Percentiles rank a stretch among this genome's conserved stretches.
Conservation (phyloP, 1,140 invertebrate species). For the Aricia agestis region DNA sequence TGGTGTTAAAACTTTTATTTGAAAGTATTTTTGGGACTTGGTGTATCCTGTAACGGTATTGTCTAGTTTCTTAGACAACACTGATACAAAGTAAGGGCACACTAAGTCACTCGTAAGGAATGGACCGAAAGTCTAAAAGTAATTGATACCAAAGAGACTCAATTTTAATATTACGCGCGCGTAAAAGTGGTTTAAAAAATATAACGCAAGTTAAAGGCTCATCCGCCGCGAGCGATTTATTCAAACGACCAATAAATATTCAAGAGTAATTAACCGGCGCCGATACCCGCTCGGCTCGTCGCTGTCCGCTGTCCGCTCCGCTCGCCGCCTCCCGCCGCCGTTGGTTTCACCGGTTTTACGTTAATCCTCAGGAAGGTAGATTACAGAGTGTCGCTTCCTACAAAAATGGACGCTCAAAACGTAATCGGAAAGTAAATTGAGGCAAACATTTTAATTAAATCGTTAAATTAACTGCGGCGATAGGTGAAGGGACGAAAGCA, state of each 20-base stretch:
- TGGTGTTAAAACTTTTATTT: too few species aligned
- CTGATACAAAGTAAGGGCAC: too few species aligned
- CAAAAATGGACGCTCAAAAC: slow-evolving; percentile 35
- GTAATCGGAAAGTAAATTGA: slow-evolving; percentile 25
- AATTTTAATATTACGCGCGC: background rate
- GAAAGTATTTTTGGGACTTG: background rate
- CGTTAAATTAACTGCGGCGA: slow-evolving; percentile 9
- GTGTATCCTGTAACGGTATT: too few species aligned
- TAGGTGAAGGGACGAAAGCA: background rate
- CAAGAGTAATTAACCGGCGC: slow-evolving; percentile 67
- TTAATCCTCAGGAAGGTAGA: slow-evolving; percentile 56
- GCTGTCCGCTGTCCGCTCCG: background rate
- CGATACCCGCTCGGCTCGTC: slow-evolving; percentile 37
- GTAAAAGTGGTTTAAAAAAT: slow-evolving; percentile 34
- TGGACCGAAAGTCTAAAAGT: too few species aligned
- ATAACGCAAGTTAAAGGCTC: slow-evolving; percentile 59
- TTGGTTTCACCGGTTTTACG: slow-evolving; percentile 38
- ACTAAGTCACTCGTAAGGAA: too few species aligned
- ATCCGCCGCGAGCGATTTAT: slow-evolving; percentile 60
- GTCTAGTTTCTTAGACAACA: too few species aligned
- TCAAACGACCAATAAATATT: slow-evolving; percentile 73
- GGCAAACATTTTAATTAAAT: slow-evolving; percentile 6
- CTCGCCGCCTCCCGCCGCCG: slow-evolving; percentile 47
- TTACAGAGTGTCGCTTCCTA: slow-evolving; percentile 41
- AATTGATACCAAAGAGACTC: background rate